Conservation (phyloP, 2,113 vertebrate genomes). For the Pristiophorus japonicus region DNA sequence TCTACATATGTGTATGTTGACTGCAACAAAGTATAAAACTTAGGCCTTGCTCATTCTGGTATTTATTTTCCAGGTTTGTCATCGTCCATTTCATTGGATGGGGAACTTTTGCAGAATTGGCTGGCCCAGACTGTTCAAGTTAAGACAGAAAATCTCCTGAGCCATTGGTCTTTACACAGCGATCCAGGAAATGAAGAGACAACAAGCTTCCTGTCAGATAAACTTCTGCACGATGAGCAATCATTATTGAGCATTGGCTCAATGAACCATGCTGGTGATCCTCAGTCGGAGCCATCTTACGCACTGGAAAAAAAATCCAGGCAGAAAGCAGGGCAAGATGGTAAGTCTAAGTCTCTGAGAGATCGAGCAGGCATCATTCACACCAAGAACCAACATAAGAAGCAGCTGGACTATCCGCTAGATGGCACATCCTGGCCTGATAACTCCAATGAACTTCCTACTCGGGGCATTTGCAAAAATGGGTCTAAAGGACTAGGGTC, state of each 20-base stretch:
- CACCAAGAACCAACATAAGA: constrained; percentile 45
- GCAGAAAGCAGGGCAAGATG: constrained; percentile 62
- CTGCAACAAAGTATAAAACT: background rate
- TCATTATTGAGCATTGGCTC: constrained; percentile 81
- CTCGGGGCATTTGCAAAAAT: constrained; percentile 49
- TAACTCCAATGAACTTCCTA: constrained; percentile 49
- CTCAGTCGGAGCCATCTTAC: constrained; percentile 76
- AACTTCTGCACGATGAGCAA: constrained; percentile 87
- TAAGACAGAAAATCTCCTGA: constrained; percentile 87
- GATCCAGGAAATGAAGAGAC: constrained; percentile 69
- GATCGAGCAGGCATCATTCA: constrained; percentile 44
- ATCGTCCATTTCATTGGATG: constrained; percentile 83
- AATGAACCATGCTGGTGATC: constrained; percentile 86
- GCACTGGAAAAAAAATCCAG: constrained; percentile 66
- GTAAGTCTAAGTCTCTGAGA: constrained; percentile 53
- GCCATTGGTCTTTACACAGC: constrained; percentile 80
- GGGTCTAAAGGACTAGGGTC: too few species aligned
- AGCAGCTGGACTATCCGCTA: constrained; percentile 48
- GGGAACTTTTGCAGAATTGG: constrained; percentile 92
- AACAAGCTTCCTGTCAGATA: constrained; percentile 78
- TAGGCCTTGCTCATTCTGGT: background rate
- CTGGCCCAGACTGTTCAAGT: constrained; percentile 90
- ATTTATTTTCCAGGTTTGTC: constrained; percentile 64
- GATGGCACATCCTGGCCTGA: constrained; percentile 47
- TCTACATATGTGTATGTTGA: background rate